These are phyloP conservation scores for Peromyscus nudipes DNA, from an alignment of 2,797 vertebrate genomes.

Conservation along the genomic window DNA sequence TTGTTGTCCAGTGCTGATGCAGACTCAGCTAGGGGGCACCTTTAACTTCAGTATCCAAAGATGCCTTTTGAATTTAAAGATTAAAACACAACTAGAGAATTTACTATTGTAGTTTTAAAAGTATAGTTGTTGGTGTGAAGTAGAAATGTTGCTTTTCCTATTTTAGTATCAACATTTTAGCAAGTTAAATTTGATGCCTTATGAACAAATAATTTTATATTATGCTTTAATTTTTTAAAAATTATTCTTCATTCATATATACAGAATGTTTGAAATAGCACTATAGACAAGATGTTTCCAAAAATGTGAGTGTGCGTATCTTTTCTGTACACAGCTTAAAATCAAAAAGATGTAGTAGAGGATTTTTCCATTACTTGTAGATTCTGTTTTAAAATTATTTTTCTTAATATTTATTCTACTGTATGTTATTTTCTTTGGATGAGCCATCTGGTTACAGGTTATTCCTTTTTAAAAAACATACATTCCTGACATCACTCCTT, in stretches of 20 bases:
- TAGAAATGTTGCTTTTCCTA: conserved; percentile 60
- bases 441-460: conserved; percentile 82
- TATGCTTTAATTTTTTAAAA: conserved; percentile 86
- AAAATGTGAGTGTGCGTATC: conserved; percentile 76
- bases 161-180: conserved; percentile 58
- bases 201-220: conserved; percentile 82
- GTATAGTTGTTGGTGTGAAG: conserved; percentile 50
- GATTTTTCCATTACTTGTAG: conserved; percentile 69
- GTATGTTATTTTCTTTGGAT: conserved; percentile 79
- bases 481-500: conserved; percentile 68
- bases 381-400: conserved; percentile 79
- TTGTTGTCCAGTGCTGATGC: conserved; percentile 47
- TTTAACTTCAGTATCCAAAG: conserved; percentile 71
- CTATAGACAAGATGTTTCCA: conserved; percentile 72
- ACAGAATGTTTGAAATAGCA: conserved; percentile 76
- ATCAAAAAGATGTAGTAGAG: conserved; percentile 71
- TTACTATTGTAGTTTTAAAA: conserved; percentile 60
- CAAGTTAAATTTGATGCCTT: conserved; percentile 77
- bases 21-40: conserved; percentile 18
- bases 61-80: conserved; percentile 73
- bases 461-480: conserved; percentile 76
- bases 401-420: conserved; percentile 86
- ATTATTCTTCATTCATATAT: conserved; percentile 79
- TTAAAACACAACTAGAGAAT: conserved; percentile 29
- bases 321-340: conserved; percentile 81